Base-by-base conservation (phyloP, 2,113 vertebrate genomes). In the Scophthalmus maximus region DNA sequence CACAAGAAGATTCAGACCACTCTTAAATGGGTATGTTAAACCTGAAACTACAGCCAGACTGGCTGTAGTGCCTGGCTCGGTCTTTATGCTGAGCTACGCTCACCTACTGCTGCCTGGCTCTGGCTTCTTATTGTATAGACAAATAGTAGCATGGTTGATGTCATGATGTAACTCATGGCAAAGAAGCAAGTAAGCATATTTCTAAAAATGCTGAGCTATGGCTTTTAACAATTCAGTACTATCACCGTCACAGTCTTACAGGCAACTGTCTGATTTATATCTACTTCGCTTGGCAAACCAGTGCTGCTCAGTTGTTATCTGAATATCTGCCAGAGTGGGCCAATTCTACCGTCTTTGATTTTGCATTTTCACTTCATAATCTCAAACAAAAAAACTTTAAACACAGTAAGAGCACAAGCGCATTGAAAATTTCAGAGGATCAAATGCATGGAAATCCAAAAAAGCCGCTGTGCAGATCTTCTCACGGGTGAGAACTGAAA, bases 371-470 rank as follows among this genome's bases (percentile, higher is more conserved):
- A 55, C 60, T 71, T 44, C 20, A 55, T 36, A 55, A 76, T 52
- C n/a, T 68, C 53, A 1, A 26, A 34, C 23, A 68, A 10, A 51
- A 17, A 64, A 42, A 25, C 5, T 22, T 7, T n/a, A 70, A 56
- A 66, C 46, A 30, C n/a, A 14, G 42, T 17, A 25, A 70, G 51
- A 32, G 32, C n/a, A 57, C 2, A 50, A 17, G 25, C 15, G 1
- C 2, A 25, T 42, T 6, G 56, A 25, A n/a, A n/a, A 65, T 80
- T 68, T 56, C 46, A 52, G 47, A 51, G 47, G 52, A 82, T 73
- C 76, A 77, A 65, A 84, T 82, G 51, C 67, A 71, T 3, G 36
- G 27, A 66, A 63, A 81, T 67, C 49, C 15, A 2, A 78, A 82
- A 59, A 64, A 52, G 30, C 56, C 8, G 49, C 56, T 61, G 27